Evolutionary conservation across 2,113 vertebrate species (phyloP).

Genomic region (Morphnarchus princeps): DNA sequence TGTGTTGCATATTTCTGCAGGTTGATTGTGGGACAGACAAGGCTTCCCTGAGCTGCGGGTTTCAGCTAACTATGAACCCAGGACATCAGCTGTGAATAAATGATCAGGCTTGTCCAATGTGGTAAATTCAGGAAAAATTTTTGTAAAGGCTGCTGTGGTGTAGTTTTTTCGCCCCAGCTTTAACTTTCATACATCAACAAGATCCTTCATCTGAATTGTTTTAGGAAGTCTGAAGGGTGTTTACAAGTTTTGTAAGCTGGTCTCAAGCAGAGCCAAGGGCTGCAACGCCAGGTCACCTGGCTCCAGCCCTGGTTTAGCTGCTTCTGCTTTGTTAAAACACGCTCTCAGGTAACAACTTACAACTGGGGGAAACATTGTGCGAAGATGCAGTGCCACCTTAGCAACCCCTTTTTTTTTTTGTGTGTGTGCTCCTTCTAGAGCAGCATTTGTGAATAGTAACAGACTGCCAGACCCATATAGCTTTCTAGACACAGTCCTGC

Average conservation of each 20-base stretch:
- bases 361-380: background rate
- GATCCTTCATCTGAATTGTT: background rate
- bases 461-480: background rate
- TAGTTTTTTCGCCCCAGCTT: accelerated
- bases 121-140: background rate
- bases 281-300: background rate
- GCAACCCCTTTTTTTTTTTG: background rate
- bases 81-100: background rate
- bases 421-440: background rate
- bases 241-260: background rate
- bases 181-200: background rate
- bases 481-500: background rate
- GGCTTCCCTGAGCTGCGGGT: background rate
- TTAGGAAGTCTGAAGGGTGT: background rate
- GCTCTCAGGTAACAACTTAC: background rate
- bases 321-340: background rate
- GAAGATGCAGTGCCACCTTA: background rate
- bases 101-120: background rate
- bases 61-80: background rate
- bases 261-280: background rate
- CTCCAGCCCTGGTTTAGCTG: background rate
- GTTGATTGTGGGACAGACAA: background rate
- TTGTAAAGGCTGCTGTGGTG: background rate
- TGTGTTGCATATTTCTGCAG: background rate
- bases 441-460: background rate